phyloP scores from a whole-genome alignment of 92 coral and sea anemone genomes.

The Porites cylindrica region DNA sequence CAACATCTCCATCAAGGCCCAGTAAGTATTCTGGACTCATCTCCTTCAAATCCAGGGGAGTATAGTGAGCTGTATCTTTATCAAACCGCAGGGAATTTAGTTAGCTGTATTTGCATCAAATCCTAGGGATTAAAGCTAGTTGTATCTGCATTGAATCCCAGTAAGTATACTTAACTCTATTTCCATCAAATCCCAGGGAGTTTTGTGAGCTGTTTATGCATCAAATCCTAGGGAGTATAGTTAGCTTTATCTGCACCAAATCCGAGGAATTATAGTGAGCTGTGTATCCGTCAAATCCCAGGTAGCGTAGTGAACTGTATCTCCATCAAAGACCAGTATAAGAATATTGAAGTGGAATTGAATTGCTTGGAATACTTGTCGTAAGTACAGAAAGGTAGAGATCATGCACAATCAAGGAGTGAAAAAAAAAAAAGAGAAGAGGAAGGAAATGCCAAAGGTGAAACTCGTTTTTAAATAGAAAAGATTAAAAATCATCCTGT shows the following conservation, averaged over 20 bases:
- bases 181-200: too few species aligned
- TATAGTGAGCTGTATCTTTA: too few species aligned
- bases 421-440: too few species aligned
- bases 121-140: slow-evolving; percentile 65
- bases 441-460: too few species aligned
- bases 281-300: slow-evolving; percentile 88
- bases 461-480: too few species aligned
- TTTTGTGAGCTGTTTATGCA: background rate
- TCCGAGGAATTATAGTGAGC: slow-evolving; percentile 84
- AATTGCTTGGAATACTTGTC: background rate
- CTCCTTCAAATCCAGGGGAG: too few species aligned
- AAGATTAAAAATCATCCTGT: too few species aligned
- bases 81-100: too few species aligned
- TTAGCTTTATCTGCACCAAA: slow-evolving; percentile 65
- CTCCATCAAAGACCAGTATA: slow-evolving; percentile 91
- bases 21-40: slow-evolving; percentile 70
- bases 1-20: slow-evolving; percentile 92
- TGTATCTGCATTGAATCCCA: slow-evolving; percentile 87
- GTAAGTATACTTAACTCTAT: slow-evolving; percentile 62
- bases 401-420: background rate
- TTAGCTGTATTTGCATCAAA: slow-evolving; percentile 67
- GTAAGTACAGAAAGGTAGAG: background rate
- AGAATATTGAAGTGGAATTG: slow-evolving; percentile 32
- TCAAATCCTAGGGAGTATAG: slow-evolving; percentile 92
- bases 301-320: slow-evolving; percentile 69